Evolutionary conservation across 2,888 invertebrate species (phyloP).

Genomic region (Thumatha senex): DNA sequence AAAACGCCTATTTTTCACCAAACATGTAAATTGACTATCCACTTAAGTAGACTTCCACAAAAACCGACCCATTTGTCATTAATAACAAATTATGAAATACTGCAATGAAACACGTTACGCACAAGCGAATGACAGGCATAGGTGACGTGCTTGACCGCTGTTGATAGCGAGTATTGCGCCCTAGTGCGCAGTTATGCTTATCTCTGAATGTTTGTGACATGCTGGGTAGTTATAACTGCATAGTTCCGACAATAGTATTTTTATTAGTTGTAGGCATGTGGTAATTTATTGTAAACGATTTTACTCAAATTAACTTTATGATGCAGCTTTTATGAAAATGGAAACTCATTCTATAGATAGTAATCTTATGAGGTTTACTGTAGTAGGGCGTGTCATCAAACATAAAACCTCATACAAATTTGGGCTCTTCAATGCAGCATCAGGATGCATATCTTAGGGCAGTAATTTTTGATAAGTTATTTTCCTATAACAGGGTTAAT

Average conservation of each 20-base stretch:
- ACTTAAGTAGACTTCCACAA: neutral
- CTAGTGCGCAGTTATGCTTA: constrained; percentile 33
- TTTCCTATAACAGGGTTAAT: too few species aligned
- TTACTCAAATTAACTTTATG: constrained; percentile 11
- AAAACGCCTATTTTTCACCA: neutral
- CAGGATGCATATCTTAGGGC: too few species aligned
- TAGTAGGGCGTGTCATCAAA: too few species aligned
- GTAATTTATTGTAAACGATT: constrained; percentile 24
- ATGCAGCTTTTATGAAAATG: constrained; percentile 2
- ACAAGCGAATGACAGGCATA: constrained; percentile 10
- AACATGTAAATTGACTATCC: neutral
- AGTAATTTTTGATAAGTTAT: too few species aligned
- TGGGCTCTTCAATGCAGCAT: too few species aligned
- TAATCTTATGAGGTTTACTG: neutral
- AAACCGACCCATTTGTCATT: constrained; percentile 4
- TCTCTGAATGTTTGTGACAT: constrained; percentile 22
- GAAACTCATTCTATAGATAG: constrained; percentile 6
- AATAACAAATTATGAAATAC: constrained; percentile 24
- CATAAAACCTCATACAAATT: too few species aligned
- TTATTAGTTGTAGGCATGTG: constrained; percentile 29
- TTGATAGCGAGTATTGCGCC: constrained; percentile 31
- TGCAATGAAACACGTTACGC: constrained; percentile 21
- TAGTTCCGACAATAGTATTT: constrained; percentile 23
- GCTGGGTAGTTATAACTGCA: constrained; percentile 19
- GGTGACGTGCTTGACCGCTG: constrained; percentile 26